Base-by-base conservation (phyloP, 2,888 invertebrate genomes). In the Marronus borbonicus region DNA sequence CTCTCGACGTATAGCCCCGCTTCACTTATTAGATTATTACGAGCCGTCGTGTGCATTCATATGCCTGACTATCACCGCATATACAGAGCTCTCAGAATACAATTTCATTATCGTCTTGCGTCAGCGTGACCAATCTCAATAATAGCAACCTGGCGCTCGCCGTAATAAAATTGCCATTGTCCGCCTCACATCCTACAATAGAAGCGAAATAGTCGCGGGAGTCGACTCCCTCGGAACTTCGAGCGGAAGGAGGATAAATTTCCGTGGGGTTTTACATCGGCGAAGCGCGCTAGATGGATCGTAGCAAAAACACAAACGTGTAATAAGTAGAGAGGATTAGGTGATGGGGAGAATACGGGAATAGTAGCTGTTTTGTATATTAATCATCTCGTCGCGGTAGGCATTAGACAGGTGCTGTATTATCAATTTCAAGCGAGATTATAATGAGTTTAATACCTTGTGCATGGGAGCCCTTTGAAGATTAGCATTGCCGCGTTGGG, bases 51-150 rank as follows among this genome's bases (percentile, higher is more conserved):
- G 44, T 44, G 44, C 44, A 12, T 44, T 8, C 12, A 44, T 12
- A 8, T 44, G 44, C 31, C 31, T 5, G 31, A 36, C 31, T 36
- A 5, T 36, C 5, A 36, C 31, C 7, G 31, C 31, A 7, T 36
- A 36, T 36, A 36, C 31, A 36, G 55, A n/a, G n/a, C 17, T 24
- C 55, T 17, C 55, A 65, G 17, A 39, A 39, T 12, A 65, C 36
- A 65, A 65, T 65, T 65, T 65, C 31, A 65, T 65, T 39, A 65
- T 39, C 39, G 39, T 39, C 65, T 44, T 8, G 36, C 65, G 5
- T 36, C 5, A 65, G 65, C 65, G 39, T 65, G 39, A n/a, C 14
- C 65, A 28, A 64, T 64, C 64, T 65, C 65, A 31, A 39, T 65
- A 36, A 65, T 65, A 20, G 55, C 55, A 7, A 8, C 17, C 20